Percentiles rank a stretch among this genome's conserved stretches.
These are phyloP conservation scores for Hipposideros armiger DNA, from an alignment of 2,113 vertebrate genomes.

Conservation along the genomic window DNA sequence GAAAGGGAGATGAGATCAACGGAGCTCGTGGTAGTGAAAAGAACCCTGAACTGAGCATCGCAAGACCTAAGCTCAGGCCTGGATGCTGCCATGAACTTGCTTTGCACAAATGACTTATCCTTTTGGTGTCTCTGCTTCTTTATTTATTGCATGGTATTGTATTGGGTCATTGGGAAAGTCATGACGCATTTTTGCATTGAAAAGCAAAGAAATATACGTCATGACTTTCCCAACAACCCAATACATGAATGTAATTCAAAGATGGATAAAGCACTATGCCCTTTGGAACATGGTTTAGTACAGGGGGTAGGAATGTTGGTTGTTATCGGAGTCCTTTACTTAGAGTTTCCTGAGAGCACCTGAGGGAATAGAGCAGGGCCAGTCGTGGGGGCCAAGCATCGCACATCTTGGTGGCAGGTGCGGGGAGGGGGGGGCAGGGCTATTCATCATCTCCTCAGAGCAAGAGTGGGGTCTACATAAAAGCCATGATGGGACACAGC, in stretches of 20 bases:
- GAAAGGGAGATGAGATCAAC: not conserved
- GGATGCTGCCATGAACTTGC: not conserved
- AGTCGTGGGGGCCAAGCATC: not conserved
- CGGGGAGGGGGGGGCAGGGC: not conserved
- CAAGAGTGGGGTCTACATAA: not conserved
- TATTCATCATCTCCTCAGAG: not conserved
- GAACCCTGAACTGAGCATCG: not conserved
- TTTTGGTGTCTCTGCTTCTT: not conserved
- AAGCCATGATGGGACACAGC: not conserved
- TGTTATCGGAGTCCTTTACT: not conserved
- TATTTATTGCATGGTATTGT: fast-evolving
- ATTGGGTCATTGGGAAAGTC: too few relatives aligned
- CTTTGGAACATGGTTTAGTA: not conserved
- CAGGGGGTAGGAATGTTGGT: not conserved
- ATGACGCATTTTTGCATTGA: too few relatives aligned
- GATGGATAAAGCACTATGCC: not conserved
- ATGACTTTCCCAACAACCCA: too few relatives aligned
- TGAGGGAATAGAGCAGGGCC: fast-evolving
- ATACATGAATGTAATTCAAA: not conserved
- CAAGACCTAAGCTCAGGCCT: not conserved
- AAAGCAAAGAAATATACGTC: too few relatives aligned
- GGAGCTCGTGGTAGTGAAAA: not conserved
- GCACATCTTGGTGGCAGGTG: not conserved
- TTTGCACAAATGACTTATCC: not conserved
- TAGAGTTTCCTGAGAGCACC: not conserved